phyloP scores from a whole-genome alignment of 1,140 invertebrate genomes.

The Manduca sexta region DNA sequence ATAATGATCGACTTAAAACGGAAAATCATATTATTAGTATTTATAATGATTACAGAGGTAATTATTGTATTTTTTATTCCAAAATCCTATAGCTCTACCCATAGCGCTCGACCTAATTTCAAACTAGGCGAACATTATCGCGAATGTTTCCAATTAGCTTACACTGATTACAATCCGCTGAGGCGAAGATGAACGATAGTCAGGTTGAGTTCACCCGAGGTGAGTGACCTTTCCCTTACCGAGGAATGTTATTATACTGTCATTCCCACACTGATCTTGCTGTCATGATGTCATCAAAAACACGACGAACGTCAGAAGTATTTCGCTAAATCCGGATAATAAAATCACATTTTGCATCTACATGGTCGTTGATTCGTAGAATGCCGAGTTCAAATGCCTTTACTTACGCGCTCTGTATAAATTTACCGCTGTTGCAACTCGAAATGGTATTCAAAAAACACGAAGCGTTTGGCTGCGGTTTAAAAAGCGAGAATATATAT shows the following conservation, averaged over 20 bases:
- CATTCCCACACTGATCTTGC: slow-evolving; percentile 44
- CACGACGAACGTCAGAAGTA: neutral
- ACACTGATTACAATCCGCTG: slow-evolving; percentile 25
- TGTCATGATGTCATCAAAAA: slow-evolving; percentile 15
- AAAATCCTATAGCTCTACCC: too few species aligned
- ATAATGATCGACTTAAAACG: too few species aligned
- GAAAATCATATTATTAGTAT: too few species aligned
- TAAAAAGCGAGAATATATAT: too few species aligned
- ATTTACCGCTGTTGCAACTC: too few species aligned
- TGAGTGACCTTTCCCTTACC: slow-evolving; percentile 49
- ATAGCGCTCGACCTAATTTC: too few species aligned
- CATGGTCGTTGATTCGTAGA: neutral
- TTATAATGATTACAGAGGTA: too few species aligned
- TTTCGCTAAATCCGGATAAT: neutral
- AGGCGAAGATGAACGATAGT: slow-evolving; percentile 14
- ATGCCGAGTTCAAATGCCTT: too few species aligned
- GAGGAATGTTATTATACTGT: slow-evolving; percentile 56
- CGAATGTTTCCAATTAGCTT: slow-evolving; percentile 27
- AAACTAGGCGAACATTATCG: neutral
- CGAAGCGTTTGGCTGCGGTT: too few species aligned
- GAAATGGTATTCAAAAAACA: too few species aligned
- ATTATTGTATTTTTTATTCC: too few species aligned
- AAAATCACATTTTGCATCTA: slow-evolving; percentile 1
- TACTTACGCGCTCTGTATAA: too few species aligned
- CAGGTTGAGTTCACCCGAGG: slow-evolving; percentile 29